Base-by-base conservation (phyloP, 2,888 invertebrate genomes). In the Orthosia gothica region DNA sequence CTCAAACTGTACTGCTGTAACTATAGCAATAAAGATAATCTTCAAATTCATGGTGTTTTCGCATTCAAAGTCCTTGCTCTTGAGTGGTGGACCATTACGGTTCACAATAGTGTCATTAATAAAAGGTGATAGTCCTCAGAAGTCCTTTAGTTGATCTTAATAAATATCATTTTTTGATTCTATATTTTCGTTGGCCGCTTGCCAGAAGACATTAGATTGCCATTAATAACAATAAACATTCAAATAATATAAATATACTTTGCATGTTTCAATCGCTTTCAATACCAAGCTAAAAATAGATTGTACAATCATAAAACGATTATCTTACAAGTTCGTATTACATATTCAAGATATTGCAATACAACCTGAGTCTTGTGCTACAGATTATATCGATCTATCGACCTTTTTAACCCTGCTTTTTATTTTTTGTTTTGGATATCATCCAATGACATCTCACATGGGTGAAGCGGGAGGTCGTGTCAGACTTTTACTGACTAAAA, bases 341-440 rank as follows among this genome's bases (percentile, higher is more conserved):
- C 57, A 57, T 68, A 80, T 71, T 80, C 80, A 66, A 50, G 57
- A 45, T 26, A 12, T 11, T 62, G n/a, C 57, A 62, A 81, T 76
- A 81, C 71, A 75, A 62, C 23, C 47, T 20, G 40, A 18, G 66
- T 50, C 47, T 67, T 79, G 67, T 16, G 23, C 7, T 55, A 7
- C n/a, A 72, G 58, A 63, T 70, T 59, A 63, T 79, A 63, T 74
- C 62, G 13, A 64, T 32, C 32, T 69, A 52, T 67, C 54, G 66
- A 66, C 69, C 66, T 59, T 40, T 12, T 1, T 13, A 40, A 40
- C n/a, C 12, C 9, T 40, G 9, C 0, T 32, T 32, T 32, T n/a
- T 26, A 26, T 9, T 40, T 40, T 40, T 40, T 40, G 40, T 7
- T 40, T 40, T 3, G 0, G 5, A 0, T 32, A 7, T 7, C 32